phyloP scores from a whole-genome alignment of 2,113 vertebrate species.

The Asarcornis scutulata region DNA sequence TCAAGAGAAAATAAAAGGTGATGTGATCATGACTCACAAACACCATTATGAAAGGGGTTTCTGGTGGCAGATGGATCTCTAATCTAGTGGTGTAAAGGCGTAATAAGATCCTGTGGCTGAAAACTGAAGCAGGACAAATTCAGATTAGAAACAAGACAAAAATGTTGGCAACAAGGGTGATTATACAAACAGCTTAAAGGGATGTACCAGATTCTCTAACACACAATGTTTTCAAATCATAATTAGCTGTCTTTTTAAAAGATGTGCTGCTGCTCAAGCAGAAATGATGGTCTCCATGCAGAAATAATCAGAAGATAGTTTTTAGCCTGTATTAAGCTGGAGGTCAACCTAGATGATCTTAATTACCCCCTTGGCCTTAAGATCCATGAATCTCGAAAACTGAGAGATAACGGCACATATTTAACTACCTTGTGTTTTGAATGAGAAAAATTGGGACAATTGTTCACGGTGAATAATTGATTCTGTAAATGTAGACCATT shows the following conservation, averaged over 20 bases:
- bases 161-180: constrained; percentile 16
- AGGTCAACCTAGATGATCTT: constrained; percentile 30
- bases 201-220: background rate
- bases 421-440: background rate
- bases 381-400: background rate
- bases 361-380: constrained; percentile 30
- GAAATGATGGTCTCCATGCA: constrained; percentile 5
- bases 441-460: background rate
- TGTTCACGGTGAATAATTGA: background rate
- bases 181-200: constrained; percentile 27
- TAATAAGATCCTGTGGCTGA: background rate
- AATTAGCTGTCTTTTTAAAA: constrained; percentile 36
- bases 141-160: constrained; percentile 24
- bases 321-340: constrained; percentile 3
- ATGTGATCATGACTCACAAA: background rate
- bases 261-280: constrained; percentile 2
- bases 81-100: background rate
- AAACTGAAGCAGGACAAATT: constrained; percentile 15
- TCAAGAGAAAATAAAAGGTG: background rate
- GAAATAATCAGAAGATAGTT: constrained; percentile 34
- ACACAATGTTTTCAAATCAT: background rate
- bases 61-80: constrained; percentile 1
- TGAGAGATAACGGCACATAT: background rate
- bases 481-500: background rate
- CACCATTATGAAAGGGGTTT: background rate